A percentile compares a stretch with the other conserved stretches of the same genome.
Conservation (phyloP, 2,888 invertebrate species). For the Hermaeophaga mercurialis region DNA sequence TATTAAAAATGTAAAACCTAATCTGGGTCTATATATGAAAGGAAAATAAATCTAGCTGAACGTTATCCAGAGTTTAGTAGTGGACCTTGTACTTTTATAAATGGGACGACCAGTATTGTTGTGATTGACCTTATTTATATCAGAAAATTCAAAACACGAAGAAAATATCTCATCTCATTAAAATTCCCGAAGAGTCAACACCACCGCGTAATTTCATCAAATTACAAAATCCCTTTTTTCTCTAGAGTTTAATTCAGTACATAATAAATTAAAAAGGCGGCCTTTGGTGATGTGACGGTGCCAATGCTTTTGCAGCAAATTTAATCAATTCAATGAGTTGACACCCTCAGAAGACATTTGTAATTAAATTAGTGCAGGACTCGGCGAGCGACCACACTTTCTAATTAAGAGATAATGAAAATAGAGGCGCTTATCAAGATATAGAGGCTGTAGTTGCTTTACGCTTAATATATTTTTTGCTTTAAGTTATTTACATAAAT, state of each 20-base stretch:
- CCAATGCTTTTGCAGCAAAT: conserved; percentile 16
- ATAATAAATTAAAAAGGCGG: conserved; percentile 17
- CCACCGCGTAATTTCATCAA: not conserved
- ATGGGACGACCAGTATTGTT: no score
- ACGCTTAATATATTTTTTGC: not conserved
- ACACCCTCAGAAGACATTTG: conserved; percentile 14
- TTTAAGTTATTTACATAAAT: not conserved
- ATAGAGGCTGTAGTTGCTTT: not conserved
- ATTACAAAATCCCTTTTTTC: not conserved
- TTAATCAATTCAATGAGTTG: conserved; percentile 23
- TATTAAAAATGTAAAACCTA: no score
- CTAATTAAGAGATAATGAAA: conserved; percentile 20
- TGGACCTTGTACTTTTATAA: no score
- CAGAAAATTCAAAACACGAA: no score
- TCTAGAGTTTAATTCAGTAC: conserved; percentile 4
- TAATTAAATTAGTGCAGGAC: conserved; percentile 20
- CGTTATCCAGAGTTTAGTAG: no score
- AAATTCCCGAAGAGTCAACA: not conserved
- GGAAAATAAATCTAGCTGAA: no score
- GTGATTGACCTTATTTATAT: no score
- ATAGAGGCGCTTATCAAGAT: conserved; percentile 9
- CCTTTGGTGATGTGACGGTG: not conserved
- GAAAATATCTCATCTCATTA: not conserved
- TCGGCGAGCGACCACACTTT: conserved; percentile 13
- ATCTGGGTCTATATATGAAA: no score